Evolutionary conservation across 2,113 vertebrate genomes (phyloP).

Genomic region (Pomatorhinus ruficollis): DNA sequence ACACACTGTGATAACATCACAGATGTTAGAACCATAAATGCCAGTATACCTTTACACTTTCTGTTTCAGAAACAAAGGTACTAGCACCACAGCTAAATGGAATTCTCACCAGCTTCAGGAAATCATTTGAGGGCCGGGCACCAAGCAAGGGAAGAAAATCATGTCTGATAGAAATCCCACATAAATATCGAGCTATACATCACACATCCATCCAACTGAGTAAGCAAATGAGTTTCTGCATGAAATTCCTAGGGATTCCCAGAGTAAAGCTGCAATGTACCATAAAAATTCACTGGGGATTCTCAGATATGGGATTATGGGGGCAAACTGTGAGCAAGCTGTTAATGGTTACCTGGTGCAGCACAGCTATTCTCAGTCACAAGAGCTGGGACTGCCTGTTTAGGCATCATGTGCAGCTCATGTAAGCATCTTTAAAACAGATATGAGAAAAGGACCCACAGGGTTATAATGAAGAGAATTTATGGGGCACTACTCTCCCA

Average conservation of each 20-base stretch:
- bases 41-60: neutral
- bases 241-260: neutral
- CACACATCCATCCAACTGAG: neutral
- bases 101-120: neutral
- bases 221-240: neutral
- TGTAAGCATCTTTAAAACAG: neutral
- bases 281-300: neutral
- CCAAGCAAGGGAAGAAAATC: neutral
- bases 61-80: neutral
- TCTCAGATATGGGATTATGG: neutral
- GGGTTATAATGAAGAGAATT: neutral
- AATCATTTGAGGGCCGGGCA: neutral
- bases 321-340: neutral
- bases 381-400: neutral
- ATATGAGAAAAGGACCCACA: neutral
- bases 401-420: neutral
- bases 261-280: neutral
- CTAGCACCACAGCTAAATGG: neutral
- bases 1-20: neutral
- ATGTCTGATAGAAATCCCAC: neutral
- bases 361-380: neutral
- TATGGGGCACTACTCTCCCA: neutral
- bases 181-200: neutral
- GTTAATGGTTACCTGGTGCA: neutral
- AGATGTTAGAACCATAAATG: conserved; percentile 17